phyloP scores from a whole-genome alignment of 2,113 vertebrate genomes.

The Hydrolagus affinis region DNA sequence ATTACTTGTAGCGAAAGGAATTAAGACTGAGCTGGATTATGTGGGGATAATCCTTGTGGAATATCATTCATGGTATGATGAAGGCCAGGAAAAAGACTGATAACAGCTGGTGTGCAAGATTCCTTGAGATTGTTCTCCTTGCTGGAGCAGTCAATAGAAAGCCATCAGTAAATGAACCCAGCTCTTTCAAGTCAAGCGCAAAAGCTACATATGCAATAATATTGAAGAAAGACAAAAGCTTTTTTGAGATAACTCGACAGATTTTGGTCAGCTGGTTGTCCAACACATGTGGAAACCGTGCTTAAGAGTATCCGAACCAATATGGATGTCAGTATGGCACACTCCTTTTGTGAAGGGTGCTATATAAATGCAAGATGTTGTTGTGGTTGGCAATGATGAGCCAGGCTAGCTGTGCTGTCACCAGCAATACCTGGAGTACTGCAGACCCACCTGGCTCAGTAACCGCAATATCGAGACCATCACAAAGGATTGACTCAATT shows the following conservation, averaged over 20 bases:
- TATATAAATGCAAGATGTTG: no score
- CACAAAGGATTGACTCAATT: no score
- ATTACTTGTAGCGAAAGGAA: neutral
- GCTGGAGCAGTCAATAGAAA: neutral
- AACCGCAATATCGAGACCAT: no score
- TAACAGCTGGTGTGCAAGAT: slow-evolving; percentile 4
- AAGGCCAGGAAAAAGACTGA: slow-evolving; percentile 17
- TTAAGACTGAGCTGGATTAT: neutral
- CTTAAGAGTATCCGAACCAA: no score
- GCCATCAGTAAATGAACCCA: neutral
- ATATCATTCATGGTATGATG: slow-evolving; percentile 6
- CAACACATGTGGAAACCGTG: neutral
- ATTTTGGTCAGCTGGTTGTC: neutral
- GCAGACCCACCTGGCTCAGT: no score
- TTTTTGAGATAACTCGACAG: neutral
- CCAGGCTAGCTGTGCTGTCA: no score
- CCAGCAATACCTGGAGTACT: no score
- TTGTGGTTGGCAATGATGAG: no score
- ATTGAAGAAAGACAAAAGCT: neutral
- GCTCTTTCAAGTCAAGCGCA: neutral
- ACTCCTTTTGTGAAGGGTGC: no score
- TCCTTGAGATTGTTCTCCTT: slow-evolving; percentile 10
- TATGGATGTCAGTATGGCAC: no score
- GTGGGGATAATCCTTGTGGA: neutral
- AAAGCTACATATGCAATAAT: neutral